Base-by-base conservation (phyloP, 53 echinoderm and acorn worm species). In the Crossaster papposus region DNA sequence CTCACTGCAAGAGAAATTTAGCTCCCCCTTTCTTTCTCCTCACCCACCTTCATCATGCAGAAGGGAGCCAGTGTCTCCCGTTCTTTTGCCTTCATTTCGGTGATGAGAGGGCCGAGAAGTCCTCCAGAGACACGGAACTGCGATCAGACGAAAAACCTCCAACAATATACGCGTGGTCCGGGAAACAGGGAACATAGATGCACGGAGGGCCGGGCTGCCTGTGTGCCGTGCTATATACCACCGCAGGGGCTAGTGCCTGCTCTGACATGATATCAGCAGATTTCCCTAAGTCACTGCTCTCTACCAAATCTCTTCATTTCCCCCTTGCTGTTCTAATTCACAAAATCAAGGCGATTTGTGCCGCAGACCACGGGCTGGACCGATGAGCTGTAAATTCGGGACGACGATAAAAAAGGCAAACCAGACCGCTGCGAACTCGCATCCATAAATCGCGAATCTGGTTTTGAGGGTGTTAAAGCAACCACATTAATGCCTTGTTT, bases 61-160 rank as follows among this genome's bases (percentile, higher is more conserved):
- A 50, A 68, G 11, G 28, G 28, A 28, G 4, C 68, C 68, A 4
- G 68, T 26, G 68, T 68, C 28, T 68, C 68, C 68, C n/a, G n/a
- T n/a, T n/a, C n/a, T n/a, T 28, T 23, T 23, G 28, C 22, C 68
- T 68, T 36, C 65, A 68, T 68, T 65, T 70, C 68, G 51, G 83
- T 64, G 54, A 28, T 64, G 54, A 28, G 65, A 28, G 63, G 83
- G 70, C 36, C 36, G 74, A 11, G 3, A 17, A 24, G 68, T 83
- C 70, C 83, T 83, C 83, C 26, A 50, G 83, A 83, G 65, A 83
- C 68, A 38, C 70, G 51, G 4, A 8, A 44, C 44, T 44, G 72
- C 72, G 85, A 85, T 85, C 72, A 72, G 85, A 73, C 53, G 72
- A 85, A 81, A 64, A 30, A 24, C 81, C 64, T 23, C 51, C 26